These are phyloP conservation scores for Leptobrachium leishanense DNA, from an alignment of 2,113 vertebrate species.

Conservation along the genomic window DNA sequence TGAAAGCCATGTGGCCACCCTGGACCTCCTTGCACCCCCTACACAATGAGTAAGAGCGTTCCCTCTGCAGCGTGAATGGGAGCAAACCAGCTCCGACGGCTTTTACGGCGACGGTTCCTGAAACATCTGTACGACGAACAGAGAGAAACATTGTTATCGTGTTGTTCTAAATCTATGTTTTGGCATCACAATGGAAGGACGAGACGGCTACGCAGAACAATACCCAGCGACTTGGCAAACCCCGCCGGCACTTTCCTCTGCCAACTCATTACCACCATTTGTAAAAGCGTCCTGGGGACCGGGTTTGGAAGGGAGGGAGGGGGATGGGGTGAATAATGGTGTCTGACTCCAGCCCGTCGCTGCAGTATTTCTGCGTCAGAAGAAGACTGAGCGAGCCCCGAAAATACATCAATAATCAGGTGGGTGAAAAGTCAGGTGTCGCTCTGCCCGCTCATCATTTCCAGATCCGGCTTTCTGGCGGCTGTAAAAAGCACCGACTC, in stretches of 20 bases:
- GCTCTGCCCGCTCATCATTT: not conserved
- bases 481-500: constrained; percentile 60
- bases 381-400: not conserved
- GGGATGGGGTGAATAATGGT: not conserved
- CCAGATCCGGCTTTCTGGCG: constrained; percentile 57
- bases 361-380: not conserved
- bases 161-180: not conserved
- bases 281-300: not conserved
- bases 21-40: too few relatives aligned
- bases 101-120: too few relatives aligned
- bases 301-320: not conserved
- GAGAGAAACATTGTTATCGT: not conserved
- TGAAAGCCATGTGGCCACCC: too few relatives aligned
- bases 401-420: too few relatives aligned
- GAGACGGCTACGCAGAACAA: not conserved
- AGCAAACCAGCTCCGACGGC: too few relatives aligned
- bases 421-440: too few relatives aligned
- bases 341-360: not conserved
- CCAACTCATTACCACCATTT: constrained; percentile 31
- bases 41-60: too few relatives aligned
- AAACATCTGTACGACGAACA: too few relatives aligned
- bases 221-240: constrained; percentile 48
- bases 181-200: not conserved
- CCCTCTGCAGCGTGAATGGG: too few relatives aligned
- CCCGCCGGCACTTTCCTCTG: constrained; percentile 5